Conservation (phyloP, 2,113 vertebrate genomes). For the Menura novaehollandiae region DNA sequence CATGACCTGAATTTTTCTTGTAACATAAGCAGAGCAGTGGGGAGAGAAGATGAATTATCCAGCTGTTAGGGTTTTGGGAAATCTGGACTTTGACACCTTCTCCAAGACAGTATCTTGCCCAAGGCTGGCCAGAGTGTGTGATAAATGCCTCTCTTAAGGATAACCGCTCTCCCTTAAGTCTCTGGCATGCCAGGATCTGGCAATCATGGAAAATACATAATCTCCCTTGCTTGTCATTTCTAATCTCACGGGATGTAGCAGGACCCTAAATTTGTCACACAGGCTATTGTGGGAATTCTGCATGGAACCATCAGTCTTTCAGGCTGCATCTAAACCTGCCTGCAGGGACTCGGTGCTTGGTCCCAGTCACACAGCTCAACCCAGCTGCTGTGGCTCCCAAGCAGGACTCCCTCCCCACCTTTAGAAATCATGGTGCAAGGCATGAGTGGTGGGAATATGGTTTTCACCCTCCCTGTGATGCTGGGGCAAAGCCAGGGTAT, state of each 20-base stretch:
- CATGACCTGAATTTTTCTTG: background rate
- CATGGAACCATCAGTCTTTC: background rate
- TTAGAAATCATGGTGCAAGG: background rate
- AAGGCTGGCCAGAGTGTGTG: background rate
- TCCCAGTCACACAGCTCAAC: background rate
- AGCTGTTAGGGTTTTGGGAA: background rate
- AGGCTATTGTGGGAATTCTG: background rate
- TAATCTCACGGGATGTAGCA: background rate
- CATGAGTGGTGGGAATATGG: fast-evolving
- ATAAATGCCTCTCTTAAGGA: background rate
- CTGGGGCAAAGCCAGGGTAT: background rate
- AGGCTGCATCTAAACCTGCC: background rate
- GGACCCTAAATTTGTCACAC: background rate
- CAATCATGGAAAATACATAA: background rate
- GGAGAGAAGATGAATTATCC: background rate
- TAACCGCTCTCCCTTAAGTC: background rate
- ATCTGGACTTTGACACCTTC: background rate
- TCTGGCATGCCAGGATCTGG: background rate
- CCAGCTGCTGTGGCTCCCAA: background rate
- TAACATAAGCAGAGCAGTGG: background rate
- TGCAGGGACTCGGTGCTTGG: background rate
- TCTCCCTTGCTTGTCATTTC: background rate
- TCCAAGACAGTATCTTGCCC: background rate
- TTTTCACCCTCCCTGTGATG: background rate
- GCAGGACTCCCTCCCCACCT: background rate